These are phyloP conservation scores for Sinotaia quadrata DNA, from an alignment of 2,888 invertebrate species.

Conservation along the genomic window DNA sequence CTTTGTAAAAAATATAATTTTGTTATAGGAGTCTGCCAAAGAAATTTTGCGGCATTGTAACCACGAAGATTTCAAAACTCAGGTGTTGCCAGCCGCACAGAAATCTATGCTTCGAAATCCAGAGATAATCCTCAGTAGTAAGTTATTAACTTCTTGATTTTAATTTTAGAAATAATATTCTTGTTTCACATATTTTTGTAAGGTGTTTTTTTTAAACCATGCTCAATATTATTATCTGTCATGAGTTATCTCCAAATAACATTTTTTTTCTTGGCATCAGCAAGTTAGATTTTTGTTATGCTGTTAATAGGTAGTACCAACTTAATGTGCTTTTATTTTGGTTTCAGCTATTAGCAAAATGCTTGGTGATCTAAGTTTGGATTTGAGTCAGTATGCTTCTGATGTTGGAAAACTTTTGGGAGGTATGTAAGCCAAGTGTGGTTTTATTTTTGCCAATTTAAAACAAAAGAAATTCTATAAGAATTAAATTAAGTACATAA, in stretches of 20 bases:
- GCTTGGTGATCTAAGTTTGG: slow-evolving; percentile 80
- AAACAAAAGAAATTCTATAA: too few species aligned
- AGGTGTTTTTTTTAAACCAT: too few species aligned
- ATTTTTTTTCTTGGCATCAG: too few species aligned
- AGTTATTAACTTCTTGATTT: slow-evolving; percentile 19
- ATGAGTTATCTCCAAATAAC: too few species aligned
- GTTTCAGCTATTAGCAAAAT: slow-evolving; percentile 80
- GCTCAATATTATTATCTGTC: too few species aligned
- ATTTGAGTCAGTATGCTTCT: slow-evolving; percentile 83
- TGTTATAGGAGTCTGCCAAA: slow-evolving; percentile 51
- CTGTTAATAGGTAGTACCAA: too few species aligned
- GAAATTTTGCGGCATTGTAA: slow-evolving; percentile 58
- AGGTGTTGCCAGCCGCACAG: slow-evolving; percentile 87
- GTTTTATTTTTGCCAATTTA: too few species aligned
- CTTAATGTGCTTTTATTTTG: too few species aligned
- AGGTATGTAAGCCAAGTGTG: slow-evolving; percentile 75
- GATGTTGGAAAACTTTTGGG: slow-evolving; percentile 88
- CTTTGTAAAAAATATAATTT: neutral
- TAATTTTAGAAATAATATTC: too few species aligned
- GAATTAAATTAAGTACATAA: too few species aligned
- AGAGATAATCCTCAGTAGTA: slow-evolving; percentile 83
- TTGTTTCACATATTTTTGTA: too few species aligned
- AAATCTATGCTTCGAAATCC: slow-evolving; percentile 94
- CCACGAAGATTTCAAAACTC: slow-evolving; percentile 79
- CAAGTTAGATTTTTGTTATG: too few species aligned